These are phyloP conservation scores for Tyria jacobaeae DNA, from an alignment of 2,888 invertebrate genomes.

Conservation along the genomic window DNA sequence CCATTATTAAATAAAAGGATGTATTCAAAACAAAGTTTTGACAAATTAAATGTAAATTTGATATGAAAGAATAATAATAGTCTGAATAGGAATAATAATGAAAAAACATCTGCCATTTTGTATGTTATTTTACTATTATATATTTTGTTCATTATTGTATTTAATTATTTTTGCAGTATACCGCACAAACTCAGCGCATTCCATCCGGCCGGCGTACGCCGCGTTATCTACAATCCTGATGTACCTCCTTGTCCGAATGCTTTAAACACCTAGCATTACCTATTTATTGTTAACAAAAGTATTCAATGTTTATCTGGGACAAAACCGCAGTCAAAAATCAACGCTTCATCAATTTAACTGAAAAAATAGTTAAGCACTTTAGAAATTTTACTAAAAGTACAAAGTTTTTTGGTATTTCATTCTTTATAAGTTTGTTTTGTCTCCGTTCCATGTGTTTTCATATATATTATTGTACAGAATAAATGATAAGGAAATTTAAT, in stretches of 20 bases:
- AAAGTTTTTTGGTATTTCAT: constrained; percentile 12
- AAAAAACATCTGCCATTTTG: background rate
- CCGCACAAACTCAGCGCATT: constrained; percentile 56
- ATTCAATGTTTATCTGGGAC: constrained; percentile 56
- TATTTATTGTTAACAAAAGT: constrained; percentile 76
- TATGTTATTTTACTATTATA: background rate
- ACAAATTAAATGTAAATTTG: too few species aligned
- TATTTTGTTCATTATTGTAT: background rate
- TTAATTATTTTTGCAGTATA: constrained; percentile 64
- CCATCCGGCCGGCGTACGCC: constrained; percentile 57
- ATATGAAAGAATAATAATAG: background rate
- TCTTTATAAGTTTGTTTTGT: constrained; percentile 43
- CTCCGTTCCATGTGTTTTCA: constrained; percentile 54
- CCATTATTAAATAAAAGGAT: background rate
- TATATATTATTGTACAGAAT: constrained; percentile 61
- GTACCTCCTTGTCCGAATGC: constrained; percentile 78
- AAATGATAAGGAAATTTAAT: constrained; percentile 53
- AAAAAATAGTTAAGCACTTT: background rate
- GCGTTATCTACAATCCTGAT: constrained; percentile 66
- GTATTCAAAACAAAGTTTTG: background rate
- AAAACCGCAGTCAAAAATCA: constrained; percentile 39
- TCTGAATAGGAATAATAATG: background rate
- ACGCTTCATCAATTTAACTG: constrained; percentile 26
- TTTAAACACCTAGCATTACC: constrained; percentile 69
- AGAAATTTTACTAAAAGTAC: constrained; percentile 13